Evolutionary conservation across 2,797 vertebrate species (phyloP), one percentile per base, ranked within the genome.

Genomic region (Coregonus sp.): DNA sequence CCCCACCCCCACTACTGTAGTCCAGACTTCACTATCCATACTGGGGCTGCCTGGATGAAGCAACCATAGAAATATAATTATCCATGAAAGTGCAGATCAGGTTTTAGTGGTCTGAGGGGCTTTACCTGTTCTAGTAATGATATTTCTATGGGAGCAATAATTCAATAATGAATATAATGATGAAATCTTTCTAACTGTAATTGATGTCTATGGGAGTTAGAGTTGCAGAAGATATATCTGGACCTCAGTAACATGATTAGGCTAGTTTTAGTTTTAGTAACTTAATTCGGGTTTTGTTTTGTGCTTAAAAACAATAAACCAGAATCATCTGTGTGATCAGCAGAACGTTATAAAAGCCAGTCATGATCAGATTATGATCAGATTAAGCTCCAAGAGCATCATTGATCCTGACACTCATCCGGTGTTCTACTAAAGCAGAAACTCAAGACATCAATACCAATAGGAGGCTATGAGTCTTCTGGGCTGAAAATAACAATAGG

Each of bases 401-500:
- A 94, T 92, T 93, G 93, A 94, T 93, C 90, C 89, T 86, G 85
- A 91, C 91, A 90, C 90, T 94, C 91, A 89, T 93, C 87, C 91
- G 7, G 40, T 40, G 37, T 7, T 33, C 31, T 33, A 80, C 86
- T 81, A 80, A 84, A 84, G 83, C 77, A 83, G 84, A 89, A 78
- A 82, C 75, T 76, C 63, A 77, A 85, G 81, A 86, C 63, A 85
- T 87, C 1, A 81, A 80, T 78, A 86, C 87, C 81, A 90, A 90
- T 84, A 85, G 78, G 80, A 82, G 83, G 83, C 89, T 84, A 84
- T 50, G n/a, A 1, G 80, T 80, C 83, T 79, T 78, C 83, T 56
- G 69, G 80, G 82, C 75, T 84, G 78, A 70, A 80, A 78, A 87
- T 88, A 87, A 79, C 72, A 89, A 76, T 82, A 80, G 85, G 80